These are phyloP conservation scores for Xylocopa sonorina DNA, from an alignment of 1,140 invertebrate species.

Conservation along the genomic window DNA sequence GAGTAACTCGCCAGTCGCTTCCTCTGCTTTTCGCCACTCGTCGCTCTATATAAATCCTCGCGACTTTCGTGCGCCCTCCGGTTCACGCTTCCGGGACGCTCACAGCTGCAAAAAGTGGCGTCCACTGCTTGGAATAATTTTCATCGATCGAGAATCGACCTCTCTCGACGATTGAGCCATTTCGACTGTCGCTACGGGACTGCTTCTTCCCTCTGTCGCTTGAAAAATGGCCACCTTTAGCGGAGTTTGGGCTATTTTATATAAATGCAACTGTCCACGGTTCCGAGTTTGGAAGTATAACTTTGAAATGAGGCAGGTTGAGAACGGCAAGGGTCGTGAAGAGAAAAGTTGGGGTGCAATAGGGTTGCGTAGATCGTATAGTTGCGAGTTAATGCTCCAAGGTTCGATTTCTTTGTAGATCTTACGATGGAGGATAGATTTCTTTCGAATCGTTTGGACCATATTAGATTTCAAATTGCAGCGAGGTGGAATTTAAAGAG, in stretches of 20 bases:
- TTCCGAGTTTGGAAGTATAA: background rate
- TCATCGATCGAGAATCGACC: background rate
- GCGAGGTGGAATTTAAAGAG: too few relatives aligned
- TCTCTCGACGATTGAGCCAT: background rate
- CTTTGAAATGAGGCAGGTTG: background rate
- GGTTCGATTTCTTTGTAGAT: too few relatives aligned
- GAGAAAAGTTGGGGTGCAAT: too few relatives aligned
- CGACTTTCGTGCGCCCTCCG: slow-evolving; percentile 3
- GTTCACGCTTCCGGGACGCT: too few relatives aligned
- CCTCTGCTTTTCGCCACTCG: slow-evolving; percentile 1
- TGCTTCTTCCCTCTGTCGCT: background rate
- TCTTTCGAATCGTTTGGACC: too few relatives aligned
- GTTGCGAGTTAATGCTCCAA: too few relatives aligned
- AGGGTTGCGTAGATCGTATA: too few relatives aligned
- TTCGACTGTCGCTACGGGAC: too few relatives aligned
- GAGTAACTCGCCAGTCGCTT: background rate
- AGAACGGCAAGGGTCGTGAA: background rate
- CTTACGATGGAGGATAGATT: too few relatives aligned
- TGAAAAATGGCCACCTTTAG: background rate
- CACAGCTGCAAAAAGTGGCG: too few relatives aligned
- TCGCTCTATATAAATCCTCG: slow-evolving; percentile 22
- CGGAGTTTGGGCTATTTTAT: background rate
- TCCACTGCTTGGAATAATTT: too few relatives aligned
- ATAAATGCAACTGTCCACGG: background rate
- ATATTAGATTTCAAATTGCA: too few relatives aligned